Base-by-base conservation (phyloP, 2,797 vertebrate genomes). In the Amniataba percoides region DNA sequence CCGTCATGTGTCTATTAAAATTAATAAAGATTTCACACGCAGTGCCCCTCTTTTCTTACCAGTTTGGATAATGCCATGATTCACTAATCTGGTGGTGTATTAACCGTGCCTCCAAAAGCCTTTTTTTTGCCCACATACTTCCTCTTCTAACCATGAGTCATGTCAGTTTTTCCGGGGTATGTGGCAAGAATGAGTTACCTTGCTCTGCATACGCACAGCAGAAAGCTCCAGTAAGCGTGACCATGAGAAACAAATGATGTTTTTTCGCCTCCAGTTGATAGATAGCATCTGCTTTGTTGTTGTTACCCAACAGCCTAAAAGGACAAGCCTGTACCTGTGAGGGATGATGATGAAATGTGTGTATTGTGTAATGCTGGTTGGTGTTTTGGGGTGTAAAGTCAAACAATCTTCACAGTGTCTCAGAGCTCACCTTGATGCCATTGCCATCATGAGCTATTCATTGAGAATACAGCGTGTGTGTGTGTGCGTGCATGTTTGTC, bases 221-320 rank as follows among this genome's bases (percentile, higher is more conserved):
- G n/a, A 76, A 82, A 39, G 21, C 72, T 80, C 55, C 76, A 73
- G 62, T 70, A 81, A 87, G 80, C 81, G 78, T 86, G 72, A 85
- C 86, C 74, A 63, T 76, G 66, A 77, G 74, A 70, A 81, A 69
- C 65, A 80, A 80, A 78, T 66, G 3, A 81, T 81, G 70, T 76
- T 78, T 77, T 52, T 58, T 63, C 72, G 74, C 78, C 67, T 59
- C 42, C 46, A 71, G 75, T 57, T 84, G 71, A 84, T 60, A 86
- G 85, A 93, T 91, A 89, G 68, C 82, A 93, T 91, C 90, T 88
- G 78, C 71, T 81, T 81, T 88, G 78, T 77, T 83, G 78, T 64
- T 84, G 74, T 92, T 86, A 64, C 68, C 81, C 71, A 84, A 75
- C 82, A 80, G 86, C 63, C 56, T 27, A 74, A 81, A 73, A 86